A percentile compares a stretch with the other conserved stretches of the same genome.
Evolutionary conservation across 2,797 vertebrate species (phyloP).

Genomic region (Epinephelus malabaricus): DNA sequence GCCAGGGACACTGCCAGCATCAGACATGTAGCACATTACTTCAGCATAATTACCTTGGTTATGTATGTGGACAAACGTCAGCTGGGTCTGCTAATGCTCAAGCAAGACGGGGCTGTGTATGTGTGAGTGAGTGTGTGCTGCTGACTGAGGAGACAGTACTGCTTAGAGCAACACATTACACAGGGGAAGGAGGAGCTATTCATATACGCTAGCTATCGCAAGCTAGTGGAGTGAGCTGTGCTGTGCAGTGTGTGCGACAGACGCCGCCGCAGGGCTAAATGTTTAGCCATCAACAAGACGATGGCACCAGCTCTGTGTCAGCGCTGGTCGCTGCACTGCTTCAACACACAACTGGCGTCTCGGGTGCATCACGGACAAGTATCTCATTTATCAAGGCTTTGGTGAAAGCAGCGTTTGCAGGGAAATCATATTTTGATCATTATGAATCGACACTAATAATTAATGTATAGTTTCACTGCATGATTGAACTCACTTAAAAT

Average conservation of each 20-base stretch:
- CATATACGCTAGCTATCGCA: slow-evolving; percentile 19
- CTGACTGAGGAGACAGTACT: slow-evolving; percentile 15
- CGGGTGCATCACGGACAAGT: not conserved
- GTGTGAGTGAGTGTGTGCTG: slow-evolving; percentile 33
- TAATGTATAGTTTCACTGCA: not conserved
- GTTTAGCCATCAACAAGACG: slow-evolving; percentile 61
- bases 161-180: slow-evolving; percentile 49
- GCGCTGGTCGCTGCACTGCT: slow-evolving; percentile 38
- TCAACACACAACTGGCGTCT: slow-evolving; percentile 5
- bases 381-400: not conserved
- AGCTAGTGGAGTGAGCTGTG: slow-evolving; percentile 33
- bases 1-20: slow-evolving; percentile 67
- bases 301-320: slow-evolving; percentile 55
- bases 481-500: not conserved
- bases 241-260: slow-evolving; percentile 38
- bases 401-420: not conserved
- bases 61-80: slow-evolving; percentile 68
- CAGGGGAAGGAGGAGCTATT: slow-evolving; percentile 52
- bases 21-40: slow-evolving; percentile 76
- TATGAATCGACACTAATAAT: not conserved
- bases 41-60: slow-evolving; percentile 75
- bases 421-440: not conserved
- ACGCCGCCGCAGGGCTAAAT: slow-evolving; percentile 40
- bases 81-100: slow-evolving; percentile 43
- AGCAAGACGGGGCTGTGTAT: slow-evolving; percentile 14